Percentiles rank a stretch among this genome's conserved stretches.
Evolutionary conservation across 2,797 vertebrate genomes (phyloP).

Genomic region (Lepilemur septentrionalis): DNA sequence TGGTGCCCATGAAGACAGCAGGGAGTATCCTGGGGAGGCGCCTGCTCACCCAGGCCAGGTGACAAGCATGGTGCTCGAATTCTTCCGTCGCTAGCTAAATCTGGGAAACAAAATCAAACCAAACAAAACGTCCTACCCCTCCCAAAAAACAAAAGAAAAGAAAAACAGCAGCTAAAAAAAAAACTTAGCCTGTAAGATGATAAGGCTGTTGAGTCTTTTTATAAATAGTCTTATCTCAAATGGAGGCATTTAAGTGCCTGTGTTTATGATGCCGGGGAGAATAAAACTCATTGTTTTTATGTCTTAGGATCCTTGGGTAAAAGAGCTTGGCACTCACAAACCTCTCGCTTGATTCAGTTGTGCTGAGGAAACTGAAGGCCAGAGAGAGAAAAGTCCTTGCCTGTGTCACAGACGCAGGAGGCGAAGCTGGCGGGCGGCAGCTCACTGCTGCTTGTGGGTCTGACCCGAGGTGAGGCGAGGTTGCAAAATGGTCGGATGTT

Average conservation of each 20-base stretch:
- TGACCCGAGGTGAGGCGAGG: accelerated
- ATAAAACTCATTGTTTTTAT: background rate
- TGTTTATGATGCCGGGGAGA: background rate
- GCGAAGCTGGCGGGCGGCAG: background rate
- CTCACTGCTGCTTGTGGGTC: background rate
- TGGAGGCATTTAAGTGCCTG: background rate
- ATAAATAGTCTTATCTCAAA: background rate
- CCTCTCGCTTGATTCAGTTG: background rate
- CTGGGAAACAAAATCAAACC: constrained; percentile 60
- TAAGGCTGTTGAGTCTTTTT: background rate
- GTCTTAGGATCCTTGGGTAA: background rate
- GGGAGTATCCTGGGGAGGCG: constrained; percentile 50
- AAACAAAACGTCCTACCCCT: background rate
- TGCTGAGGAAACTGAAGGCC: background rate
- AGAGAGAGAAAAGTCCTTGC: background rate
- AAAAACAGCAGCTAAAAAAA: background rate
- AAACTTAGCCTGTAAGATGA: background rate
- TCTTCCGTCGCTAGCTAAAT: constrained; percentile 53
- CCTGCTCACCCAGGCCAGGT: constrained; percentile 40
- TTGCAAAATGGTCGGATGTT: background rate
- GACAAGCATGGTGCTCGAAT: background rate
- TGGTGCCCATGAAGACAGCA: background rate
- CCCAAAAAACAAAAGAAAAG: background rate
- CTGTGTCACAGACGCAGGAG: background rate
- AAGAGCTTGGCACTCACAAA: background rate